phyloP scores from a whole-genome alignment of 2,888 invertebrate species.

The Orchestes rusci region DNA sequence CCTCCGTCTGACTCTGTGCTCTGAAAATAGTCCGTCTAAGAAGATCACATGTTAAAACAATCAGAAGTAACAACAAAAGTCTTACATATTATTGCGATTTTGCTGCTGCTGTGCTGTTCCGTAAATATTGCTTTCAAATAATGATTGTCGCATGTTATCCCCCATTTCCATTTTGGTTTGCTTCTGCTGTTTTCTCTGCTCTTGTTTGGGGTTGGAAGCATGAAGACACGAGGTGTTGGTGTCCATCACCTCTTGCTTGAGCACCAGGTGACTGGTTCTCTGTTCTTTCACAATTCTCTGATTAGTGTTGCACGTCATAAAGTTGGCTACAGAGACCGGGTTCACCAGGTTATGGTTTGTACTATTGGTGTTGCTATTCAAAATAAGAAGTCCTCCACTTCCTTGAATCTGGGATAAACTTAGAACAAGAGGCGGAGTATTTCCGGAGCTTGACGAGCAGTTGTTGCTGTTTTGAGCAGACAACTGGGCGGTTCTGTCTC shows the following conservation, averaged over 20 bases:
- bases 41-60: no score
- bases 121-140: conserved; percentile 30
- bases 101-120: conserved; percentile 37
- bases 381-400: conserved; percentile 71
- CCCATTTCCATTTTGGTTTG: conserved; percentile 45
- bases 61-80: not conserved
- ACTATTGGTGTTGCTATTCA: conserved; percentile 57
- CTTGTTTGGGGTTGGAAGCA: conserved; percentile 42
- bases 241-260: conserved; percentile 60
- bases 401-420: conserved; percentile 82
- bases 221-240: conserved; percentile 48
- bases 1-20: conserved; percentile 41
- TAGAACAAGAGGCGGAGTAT: conserved; percentile 55
- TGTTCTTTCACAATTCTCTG: conserved; percentile 39
- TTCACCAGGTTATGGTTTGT: conserved; percentile 53
- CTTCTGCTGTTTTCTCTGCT: conserved; percentile 35
- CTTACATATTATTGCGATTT: conserved; percentile 19
- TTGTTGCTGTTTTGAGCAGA: conserved; percentile 35
- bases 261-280: conserved; percentile 37
- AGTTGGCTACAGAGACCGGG: conserved; percentile 56
- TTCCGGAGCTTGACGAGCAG: conserved; percentile 43
- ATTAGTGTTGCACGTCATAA: conserved; percentile 52
- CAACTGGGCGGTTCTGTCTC: conserved; percentile 45
- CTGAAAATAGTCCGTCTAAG: conserved; percentile 24
- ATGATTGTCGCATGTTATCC: conserved; percentile 46